These are phyloP conservation scores for Drosophila buzzatii DNA, from an alignment of 2,888 invertebrate genomes.

Conservation along the genomic window DNA sequence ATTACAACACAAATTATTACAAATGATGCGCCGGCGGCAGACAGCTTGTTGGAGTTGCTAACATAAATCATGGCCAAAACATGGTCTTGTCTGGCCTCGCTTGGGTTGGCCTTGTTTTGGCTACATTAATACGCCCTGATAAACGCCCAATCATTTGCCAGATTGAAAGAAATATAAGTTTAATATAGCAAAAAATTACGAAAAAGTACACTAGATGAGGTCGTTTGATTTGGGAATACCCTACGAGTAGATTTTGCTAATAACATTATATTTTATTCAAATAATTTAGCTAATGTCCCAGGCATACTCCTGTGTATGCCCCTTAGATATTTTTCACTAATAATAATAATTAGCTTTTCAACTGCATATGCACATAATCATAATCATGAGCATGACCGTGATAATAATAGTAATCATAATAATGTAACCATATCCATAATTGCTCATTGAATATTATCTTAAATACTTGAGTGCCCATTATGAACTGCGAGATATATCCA, in stretches of 20 bases:
- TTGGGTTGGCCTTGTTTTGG: conserved; percentile 16
- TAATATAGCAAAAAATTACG: background rate
- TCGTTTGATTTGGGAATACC: too few relatives aligned
- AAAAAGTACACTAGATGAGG: background rate
- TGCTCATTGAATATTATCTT: background rate
- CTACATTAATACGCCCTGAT: conserved; percentile 66
- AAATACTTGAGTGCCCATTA: background rate
- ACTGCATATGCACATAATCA: background rate
- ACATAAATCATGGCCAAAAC: conserved; percentile 67
- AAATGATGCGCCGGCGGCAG: conserved; percentile 71
- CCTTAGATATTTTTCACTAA: background rate
- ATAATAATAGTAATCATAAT: background rate
- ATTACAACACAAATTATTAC: conserved; percentile 75
- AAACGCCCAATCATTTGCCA: conserved; percentile 69
- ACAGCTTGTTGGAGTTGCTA: conserved; percentile 47
- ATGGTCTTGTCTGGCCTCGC: conserved; percentile 6
- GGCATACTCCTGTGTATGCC: too few relatives aligned
- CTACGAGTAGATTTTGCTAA: background rate
- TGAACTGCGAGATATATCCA: background rate
- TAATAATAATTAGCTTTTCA: too few relatives aligned
- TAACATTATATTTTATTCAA: too few relatives aligned
- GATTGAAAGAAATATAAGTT: conserved; percentile 21
- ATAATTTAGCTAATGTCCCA: background rate
- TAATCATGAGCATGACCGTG: background rate
- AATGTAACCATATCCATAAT: background rate